Base-by-base conservation (phyloP, 1,140 invertebrate genomes). In the Atta texana region DNA sequence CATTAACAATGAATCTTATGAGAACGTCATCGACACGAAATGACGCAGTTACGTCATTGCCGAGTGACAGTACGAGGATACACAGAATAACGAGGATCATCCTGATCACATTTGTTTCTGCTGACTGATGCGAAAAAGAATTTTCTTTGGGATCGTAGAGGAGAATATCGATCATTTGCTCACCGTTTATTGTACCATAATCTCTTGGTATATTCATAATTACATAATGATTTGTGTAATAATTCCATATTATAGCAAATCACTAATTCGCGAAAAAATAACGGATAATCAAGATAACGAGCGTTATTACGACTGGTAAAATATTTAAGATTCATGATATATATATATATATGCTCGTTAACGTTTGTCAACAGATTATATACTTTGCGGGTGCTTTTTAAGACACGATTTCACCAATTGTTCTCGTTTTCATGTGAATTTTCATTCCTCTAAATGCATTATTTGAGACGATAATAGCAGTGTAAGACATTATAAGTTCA, bases 1-100 rank as follows among this genome's bases (percentile, higher is more conserved):
- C 86, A 34, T 93, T 85, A 5, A 76, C 55, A 12, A 93, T 76
- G 28, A 93, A 82, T 16, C 55, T 86, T 12, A 71, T 78, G 14
- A 88, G 64, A 24, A 57, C 28, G 6, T 81, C 12, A 16, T 90
- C 75, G 18, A 55, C 34, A 8, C 39, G 80, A 51, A 39, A 51
- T 18, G 69, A 84, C 8, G 87, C 44, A 1, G 5, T 8, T 44
- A 69, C 18, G 1, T 39, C 8, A 74, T n/a, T 31, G 51, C 5
- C n/a, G 14, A 61, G 10, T 12, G 49, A 14, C 2, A 74, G 34
- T 8, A 24, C 31, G n/a, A 88, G 4, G 3, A 81, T 44, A 0
- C 44, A 44, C 34, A 21, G 0, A 2, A 66, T 39, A 18, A 75
- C 0, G 12, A 66, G 3, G 64, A 72, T 57, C 68, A 59, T 82